These are phyloP conservation scores for Caenorhabditis tropicalis DNA, from an alignment of 1,140 invertebrate genomes.

Conservation along the genomic window DNA sequence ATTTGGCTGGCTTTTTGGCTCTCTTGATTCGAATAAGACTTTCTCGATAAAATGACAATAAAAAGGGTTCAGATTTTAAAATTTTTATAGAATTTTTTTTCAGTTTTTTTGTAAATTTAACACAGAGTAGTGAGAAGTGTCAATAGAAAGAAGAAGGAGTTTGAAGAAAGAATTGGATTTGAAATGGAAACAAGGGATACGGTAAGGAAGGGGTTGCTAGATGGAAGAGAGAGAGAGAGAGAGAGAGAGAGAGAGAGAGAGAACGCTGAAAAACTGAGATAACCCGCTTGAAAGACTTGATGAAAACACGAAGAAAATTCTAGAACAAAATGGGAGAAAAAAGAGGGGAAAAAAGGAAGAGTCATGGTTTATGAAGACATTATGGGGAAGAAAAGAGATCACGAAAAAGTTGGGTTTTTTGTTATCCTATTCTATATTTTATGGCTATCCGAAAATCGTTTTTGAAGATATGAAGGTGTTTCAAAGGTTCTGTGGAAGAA, in stretches of 20 bases:
- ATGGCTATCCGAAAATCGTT: not conserved
- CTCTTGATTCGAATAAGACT: not conserved
- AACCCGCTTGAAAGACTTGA: constrained; percentile 9
- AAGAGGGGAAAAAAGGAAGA: not conserved
- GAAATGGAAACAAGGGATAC: too few species aligned
- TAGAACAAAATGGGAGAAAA: not conserved
- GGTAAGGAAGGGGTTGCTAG: not conserved
- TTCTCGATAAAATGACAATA: not conserved
- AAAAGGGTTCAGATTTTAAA: not conserved
- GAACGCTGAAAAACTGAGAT: constrained; percentile 12
- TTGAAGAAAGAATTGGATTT: not conserved
- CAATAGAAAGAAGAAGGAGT: not conserved
- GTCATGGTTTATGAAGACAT: not conserved
- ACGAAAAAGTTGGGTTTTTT: too few species aligned
- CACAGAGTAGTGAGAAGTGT: not conserved
- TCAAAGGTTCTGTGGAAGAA: not conserved
- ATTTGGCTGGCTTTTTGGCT: not conserved
- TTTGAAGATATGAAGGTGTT: not conserved
- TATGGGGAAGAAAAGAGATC: not conserved
- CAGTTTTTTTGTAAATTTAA: not conserved
- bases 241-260: too few species aligned
- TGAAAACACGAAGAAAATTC: not conserved
- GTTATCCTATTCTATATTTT: not conserved
- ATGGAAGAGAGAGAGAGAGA: not conserved
- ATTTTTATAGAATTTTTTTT: constrained; percentile 14